Base-by-base conservation (phyloP, 2,888 invertebrate species). In the Vannuccia rotundouncinata region DNA sequence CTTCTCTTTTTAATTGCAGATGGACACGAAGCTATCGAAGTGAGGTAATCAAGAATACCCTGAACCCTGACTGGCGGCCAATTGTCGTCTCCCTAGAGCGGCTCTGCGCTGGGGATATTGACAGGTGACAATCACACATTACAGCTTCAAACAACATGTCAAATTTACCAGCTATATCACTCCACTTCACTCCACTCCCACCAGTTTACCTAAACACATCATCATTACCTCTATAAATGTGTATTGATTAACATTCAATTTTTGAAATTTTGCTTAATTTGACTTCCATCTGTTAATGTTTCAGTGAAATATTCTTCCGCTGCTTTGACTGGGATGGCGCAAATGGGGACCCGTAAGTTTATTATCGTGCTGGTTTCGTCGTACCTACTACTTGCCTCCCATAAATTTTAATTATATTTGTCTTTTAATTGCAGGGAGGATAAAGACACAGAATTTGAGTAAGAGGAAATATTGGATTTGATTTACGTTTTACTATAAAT, bases 61-160 rank as follows among this genome's bases (percentile, higher is more conserved):
- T 89, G 66, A 89, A 90, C 84, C 91, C 91, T 17, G 88, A 86
- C 1, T 91, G 91, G 91, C 86, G 86, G 81, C 84, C 88, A 2
- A 88, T 90, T 81, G 86, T 86, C 0, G 83, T 90, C 22, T 85
- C 89, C 29, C 85, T 89, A 0, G 85, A 89, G 74, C 85, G 87
- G 10, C 84, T 91, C 76, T 90, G 90, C 83, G 89, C 89, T 83
- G 90, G 89, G 5, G 90, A 91, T 83, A 86, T 88, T 82, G 89
- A 90, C 82, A 84, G 86, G 85, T 85, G 79, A 79, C 66, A 66
- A 66, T 66, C 66, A 66, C 17, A 45, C 45, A 5, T 45, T 45
- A 45, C 45, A 45, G 45, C 45, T 22, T 13, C n/a, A n/a, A n/a
- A n/a, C n/a, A n/a, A 10, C 17, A 45, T 45, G 45, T 45, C 5